These are phyloP conservation scores for Gnatocerus cornutus DNA, from an alignment of 2,888 invertebrate species.

Conservation along the genomic window DNA sequence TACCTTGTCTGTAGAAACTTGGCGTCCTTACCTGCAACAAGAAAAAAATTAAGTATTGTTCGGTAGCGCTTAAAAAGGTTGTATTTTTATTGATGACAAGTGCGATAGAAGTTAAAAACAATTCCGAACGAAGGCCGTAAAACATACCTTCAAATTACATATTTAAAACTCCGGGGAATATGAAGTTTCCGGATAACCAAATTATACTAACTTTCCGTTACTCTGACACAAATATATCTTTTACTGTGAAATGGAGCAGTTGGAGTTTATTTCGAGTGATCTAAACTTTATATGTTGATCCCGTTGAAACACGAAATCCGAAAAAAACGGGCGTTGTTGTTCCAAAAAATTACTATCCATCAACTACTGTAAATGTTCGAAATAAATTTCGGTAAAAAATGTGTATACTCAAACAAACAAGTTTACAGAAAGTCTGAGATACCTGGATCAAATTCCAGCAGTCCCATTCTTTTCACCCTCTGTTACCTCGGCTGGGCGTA, in stretches of 20 bases:
- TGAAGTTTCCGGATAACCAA: slow-evolving; percentile 27
- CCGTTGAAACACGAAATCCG: too few relatives aligned
- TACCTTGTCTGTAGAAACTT: slow-evolving; percentile 30
- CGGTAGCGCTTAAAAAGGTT: neutral
- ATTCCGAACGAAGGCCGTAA: slow-evolving; percentile 12
- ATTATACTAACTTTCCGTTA: slow-evolving; percentile 26
- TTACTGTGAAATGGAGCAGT: slow-evolving; percentile 12
- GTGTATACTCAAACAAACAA: too few relatives aligned
- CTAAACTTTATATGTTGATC: slow-evolving; percentile 10
- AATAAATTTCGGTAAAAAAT: too few relatives aligned
- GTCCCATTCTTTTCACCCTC: too few relatives aligned
- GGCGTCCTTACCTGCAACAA: slow-evolving; percentile 45
- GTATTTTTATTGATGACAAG: slow-evolving; percentile 1
- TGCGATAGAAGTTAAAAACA: neutral
- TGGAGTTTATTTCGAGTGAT: slow-evolving; percentile 21
- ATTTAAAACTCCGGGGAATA: slow-evolving; percentile 22
- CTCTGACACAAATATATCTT: slow-evolving; percentile 25
- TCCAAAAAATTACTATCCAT: too few relatives aligned
- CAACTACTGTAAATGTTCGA: too few relatives aligned
- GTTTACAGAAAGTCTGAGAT: too few relatives aligned
- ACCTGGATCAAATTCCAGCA: too few relatives aligned
- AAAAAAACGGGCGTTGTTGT: too few relatives aligned
- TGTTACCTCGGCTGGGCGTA: too few relatives aligned
- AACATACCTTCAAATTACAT: slow-evolving; percentile 32
- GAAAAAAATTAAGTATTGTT: slow-evolving; percentile 11